Evolutionary conservation across 2,113 vertebrate species (phyloP), one percentile per base, ranked within the genome.

Genomic region (Ifrita kowaldi): DNA sequence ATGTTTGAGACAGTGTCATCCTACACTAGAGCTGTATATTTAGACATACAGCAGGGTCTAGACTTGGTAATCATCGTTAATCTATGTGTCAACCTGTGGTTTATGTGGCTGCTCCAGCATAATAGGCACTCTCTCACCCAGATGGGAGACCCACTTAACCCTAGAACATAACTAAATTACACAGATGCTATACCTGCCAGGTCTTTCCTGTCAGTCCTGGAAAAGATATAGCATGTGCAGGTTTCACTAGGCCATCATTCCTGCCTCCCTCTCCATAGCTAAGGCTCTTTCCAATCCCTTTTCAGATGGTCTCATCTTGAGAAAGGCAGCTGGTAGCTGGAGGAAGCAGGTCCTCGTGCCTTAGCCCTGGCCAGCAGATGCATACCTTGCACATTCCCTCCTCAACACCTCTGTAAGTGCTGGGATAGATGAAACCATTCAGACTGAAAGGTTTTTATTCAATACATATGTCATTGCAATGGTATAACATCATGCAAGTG

Each of bases 71-170:
- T 93, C 68, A 41, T 84, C 37, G 0, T 96, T 93, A 90, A 96
- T 97, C 86, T 92, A 41, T n/a, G n/a, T 95, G 96, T 96, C 95
- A 96, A 64, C 53, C 73, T 62, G 53, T 92, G 76, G 84, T 96
- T 96, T 93, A 75, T 93, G 88, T 89, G 68, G 83, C 50, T 89
- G 37, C 73, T 89, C 69, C 64, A 52, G 44, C 47, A 84, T 89
- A 96, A 92, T n/a, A 75, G 76, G 78, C 81, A 35, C 41, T 62
- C 20, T 75, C 65, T 89, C 84, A 76, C 84, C 71, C 90, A 94
- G 86, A 37, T 89, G 88, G 88, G 71, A 94, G 79, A 84, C 83
- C 90, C 73, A 84, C 65, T 92, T 81, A 94, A 73, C 69, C 83
- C 28, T 49, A 75, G 69, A 70, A 84, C 37, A 84, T 55, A 53